Evolutionary conservation across 2,113 vertebrate genomes (phyloP).

Genomic region (Periophthalmodon schlosseri): DNA sequence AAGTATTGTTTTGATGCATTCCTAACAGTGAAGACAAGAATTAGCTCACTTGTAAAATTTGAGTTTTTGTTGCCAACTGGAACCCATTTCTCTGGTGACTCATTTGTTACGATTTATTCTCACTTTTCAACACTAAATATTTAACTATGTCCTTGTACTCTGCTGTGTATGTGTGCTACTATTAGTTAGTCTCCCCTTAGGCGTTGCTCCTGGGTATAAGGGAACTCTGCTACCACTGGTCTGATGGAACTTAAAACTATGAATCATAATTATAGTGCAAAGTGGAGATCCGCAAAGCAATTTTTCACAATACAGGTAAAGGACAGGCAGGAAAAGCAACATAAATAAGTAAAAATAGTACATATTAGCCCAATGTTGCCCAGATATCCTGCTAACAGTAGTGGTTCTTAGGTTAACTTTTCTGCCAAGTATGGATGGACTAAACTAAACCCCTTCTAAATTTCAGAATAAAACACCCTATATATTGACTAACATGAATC

Average conservation of each 20-base stretch:
- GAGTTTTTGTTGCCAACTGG: slow-evolving; percentile 6
- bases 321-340: neutral
- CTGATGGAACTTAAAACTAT: slow-evolving; percentile 31
- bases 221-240: slow-evolving; percentile 15
- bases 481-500: neutral
- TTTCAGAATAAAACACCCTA: neutral
- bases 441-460: neutral
- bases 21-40: slow-evolving; percentile 8
- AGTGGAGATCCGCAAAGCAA: no score
- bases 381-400: slow-evolving; percentile 1
- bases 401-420: neutral
- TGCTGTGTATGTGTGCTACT: neutral
- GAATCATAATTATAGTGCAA: slow-evolving; percentile 26
- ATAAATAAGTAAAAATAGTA: slow-evolving; percentile 2
- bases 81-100: slow-evolving; percentile 7
- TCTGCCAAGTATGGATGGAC: neutral
- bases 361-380: neutral
- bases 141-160: neutral
- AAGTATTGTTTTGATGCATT: slow-evolving; percentile 22
- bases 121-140: slow-evolving; percentile 9
- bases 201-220: slow-evolving; percentile 15
- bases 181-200: slow-evolving; percentile 30
- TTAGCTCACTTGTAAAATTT: slow-evolving; percentile 14
- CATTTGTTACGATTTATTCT: slow-evolving; percentile 1
- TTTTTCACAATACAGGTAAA: slow-evolving; percentile 13